These are phyloP conservation scores for Cyphomyrus plagiostoma DNA, from an alignment of 2,113 vertebrate genomes.

Conservation along the genomic window DNA sequence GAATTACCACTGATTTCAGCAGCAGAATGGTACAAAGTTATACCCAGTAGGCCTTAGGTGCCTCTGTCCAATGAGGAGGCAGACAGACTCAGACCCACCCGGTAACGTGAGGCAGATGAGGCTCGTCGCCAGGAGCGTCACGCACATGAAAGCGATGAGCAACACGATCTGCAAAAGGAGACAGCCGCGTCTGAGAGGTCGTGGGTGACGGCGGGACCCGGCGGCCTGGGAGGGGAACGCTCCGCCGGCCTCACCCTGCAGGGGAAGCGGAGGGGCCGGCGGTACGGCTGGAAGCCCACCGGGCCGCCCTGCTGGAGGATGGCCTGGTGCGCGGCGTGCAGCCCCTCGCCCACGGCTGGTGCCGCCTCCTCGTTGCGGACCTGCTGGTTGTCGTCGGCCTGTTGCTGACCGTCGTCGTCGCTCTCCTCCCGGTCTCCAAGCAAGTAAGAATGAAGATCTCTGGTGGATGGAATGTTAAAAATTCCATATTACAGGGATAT, in stretches of 20 bases:
- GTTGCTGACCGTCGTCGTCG: slow-evolving; percentile 83
- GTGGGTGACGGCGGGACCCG: background rate
- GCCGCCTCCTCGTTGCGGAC: slow-evolving; percentile 84
- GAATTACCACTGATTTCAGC: background rate
- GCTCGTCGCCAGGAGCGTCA: slow-evolving; percentile 90
- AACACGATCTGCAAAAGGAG: slow-evolving; percentile 76
- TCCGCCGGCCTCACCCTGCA: slow-evolving; percentile 68
- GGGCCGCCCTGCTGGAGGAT: slow-evolving; percentile 96
- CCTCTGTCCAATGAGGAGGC: background rate
- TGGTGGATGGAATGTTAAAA: slow-evolving; percentile 36
- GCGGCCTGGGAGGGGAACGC: background rate
- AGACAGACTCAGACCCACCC: slow-evolving; percentile 63
- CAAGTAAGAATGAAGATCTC: slow-evolving; percentile 95
- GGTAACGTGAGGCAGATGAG: slow-evolving; percentile 94
- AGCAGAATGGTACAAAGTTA: background rate
- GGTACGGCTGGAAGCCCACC: slow-evolving; percentile 96
- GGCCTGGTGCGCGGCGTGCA: slow-evolving; percentile 96
- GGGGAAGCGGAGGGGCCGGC: slow-evolving; percentile 83
- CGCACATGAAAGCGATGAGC: slow-evolving; percentile 93
- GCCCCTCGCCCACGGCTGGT: slow-evolving; percentile 86
- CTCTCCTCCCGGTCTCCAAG: slow-evolving; percentile 95
- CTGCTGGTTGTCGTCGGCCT: slow-evolving; percentile 82
- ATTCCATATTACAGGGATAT: background rate
- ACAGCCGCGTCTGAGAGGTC: background rate
- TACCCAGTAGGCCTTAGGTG: background rate